Percentiles rank a stretch among this genome's conserved stretches.
These are phyloP conservation scores for Hydropsyche tenuis DNA, from an alignment of 1,140 invertebrate genomes.

Conservation along the genomic window DNA sequence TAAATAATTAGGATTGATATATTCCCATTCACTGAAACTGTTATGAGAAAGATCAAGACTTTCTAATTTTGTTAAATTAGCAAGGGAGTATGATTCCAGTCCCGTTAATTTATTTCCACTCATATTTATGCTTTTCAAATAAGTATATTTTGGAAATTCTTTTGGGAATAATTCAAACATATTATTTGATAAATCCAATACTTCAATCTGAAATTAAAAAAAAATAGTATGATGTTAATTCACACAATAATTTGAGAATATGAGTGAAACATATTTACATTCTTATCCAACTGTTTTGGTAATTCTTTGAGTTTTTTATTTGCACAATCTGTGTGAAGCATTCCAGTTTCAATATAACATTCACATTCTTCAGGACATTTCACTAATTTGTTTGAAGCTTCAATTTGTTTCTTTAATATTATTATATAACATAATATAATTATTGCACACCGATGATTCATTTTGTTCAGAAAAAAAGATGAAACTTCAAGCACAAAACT, in stretches of 20 bases:
- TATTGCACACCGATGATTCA: too few relatives aligned
- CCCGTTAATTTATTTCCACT: constrained; percentile 62
- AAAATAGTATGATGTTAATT: background rate
- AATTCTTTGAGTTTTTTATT: constrained; percentile 55
- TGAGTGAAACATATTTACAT: constrained; percentile 53
- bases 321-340: constrained; percentile 57
- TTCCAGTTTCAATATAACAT: constrained; percentile 54
- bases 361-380: constrained; percentile 54
- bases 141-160: constrained; percentile 59
- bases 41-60: constrained; percentile 64
- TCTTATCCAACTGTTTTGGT: constrained; percentile 55
- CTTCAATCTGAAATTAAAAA: constrained; percentile 57
- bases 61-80: constrained; percentile 61
- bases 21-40: constrained; percentile 62
- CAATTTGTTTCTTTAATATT: background rate
- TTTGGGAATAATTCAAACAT: constrained; percentile 63
- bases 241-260: background rate
- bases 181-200: constrained; percentile 62
- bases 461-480: too few relatives aligned
- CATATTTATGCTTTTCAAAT: constrained; percentile 64
- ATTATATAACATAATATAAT: background rate
- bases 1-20: constrained; percentile 61
- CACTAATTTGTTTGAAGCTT: constrained; percentile 17
- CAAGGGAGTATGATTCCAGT: constrained; percentile 57
- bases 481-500: too few relatives aligned